Conservation (phyloP, 2,888 invertebrate species). For the Stenoptilia bipunctidactyla region DNA sequence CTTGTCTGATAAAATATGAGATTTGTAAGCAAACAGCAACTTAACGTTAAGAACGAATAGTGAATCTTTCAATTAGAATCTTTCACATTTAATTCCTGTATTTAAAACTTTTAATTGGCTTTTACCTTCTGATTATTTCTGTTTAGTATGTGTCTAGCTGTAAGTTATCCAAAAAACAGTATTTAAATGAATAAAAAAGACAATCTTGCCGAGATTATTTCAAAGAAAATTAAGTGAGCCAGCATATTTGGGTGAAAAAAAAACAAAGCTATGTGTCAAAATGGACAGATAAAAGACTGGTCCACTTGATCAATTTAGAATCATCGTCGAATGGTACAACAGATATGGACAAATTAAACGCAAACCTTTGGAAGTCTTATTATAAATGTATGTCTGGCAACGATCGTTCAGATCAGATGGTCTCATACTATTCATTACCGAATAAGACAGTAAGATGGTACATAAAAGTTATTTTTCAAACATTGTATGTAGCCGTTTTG, state of each 20-base stretch:
- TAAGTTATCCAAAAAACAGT: too few species aligned
- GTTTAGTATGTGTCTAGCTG: too few species aligned
- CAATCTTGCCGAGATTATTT: constrained; percentile 8
- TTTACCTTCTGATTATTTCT: too few species aligned
- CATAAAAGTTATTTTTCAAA: constrained; percentile 10
- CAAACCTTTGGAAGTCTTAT: constrained; percentile 14
- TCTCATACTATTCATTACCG: constrained; percentile 13
- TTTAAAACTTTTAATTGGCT: background rate
- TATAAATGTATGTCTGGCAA: constrained; percentile 14
- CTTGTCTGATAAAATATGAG: constrained; percentile 9
- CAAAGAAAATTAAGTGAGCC: constrained; percentile 10
- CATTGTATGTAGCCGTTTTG: constrained; percentile 6
- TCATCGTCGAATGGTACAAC: constrained; percentile 7
- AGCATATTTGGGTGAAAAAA: constrained; percentile 10
- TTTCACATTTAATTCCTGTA: background rate
- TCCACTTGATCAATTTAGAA: constrained; percentile 9
- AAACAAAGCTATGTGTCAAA: constrained; percentile 8
- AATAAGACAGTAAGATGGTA: constrained; percentile 13
- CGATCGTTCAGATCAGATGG: constrained; percentile 13
- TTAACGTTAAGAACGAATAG: constrained; percentile 11
- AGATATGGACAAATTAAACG: constrained; percentile 3
- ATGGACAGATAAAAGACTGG: constrained; percentile 12
- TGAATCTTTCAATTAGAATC: too few species aligned
- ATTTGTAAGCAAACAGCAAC: constrained; percentile 8
- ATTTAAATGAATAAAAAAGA: too few species aligned